Conservation (phyloP, 2,113 vertebrate genomes). For the Corvus moneduloides region DNA sequence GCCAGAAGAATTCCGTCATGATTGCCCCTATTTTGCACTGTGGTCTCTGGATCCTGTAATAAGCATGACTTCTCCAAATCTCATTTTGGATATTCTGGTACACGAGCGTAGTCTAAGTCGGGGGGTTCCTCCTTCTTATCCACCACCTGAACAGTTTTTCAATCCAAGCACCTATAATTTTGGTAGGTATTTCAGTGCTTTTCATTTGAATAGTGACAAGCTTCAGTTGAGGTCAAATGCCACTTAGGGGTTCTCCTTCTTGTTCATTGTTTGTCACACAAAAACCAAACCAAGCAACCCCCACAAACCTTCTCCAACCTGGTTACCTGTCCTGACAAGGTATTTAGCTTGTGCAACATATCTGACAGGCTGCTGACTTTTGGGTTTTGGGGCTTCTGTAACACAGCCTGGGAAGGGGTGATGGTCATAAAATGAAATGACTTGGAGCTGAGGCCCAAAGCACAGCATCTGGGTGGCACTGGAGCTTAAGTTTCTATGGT, state of each 20-base stretch:
- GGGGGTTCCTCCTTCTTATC: slow-evolving; percentile 83
- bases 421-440: not conserved
- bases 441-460: not conserved
- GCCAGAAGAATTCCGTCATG: slow-evolving; percentile 86
- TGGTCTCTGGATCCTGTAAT: slow-evolving; percentile 90
- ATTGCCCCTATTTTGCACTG: slow-evolving; percentile 91
- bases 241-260: not conserved
- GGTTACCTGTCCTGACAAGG: not conserved
- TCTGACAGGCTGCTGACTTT: not conserved
- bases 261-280: not conserved
- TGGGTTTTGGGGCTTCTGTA: not conserved
- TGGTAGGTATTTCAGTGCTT: slow-evolving; percentile 65
- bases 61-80: slow-evolving; percentile 74
- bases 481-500: not conserved
- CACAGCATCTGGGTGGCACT: not conserved
- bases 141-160: slow-evolving; percentile 93
- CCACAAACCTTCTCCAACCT: not conserved
- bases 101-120: slow-evolving; percentile 88
- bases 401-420: not conserved
- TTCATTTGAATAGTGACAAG: not conserved
- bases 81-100: slow-evolving; percentile 86
- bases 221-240: not conserved
- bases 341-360: not conserved
- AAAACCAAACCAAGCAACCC: not conserved
- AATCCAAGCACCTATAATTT: slow-evolving; percentile 76